phyloP scores from a whole-genome alignment of 2,113 vertebrate genomes.

The Conger conger region DNA sequence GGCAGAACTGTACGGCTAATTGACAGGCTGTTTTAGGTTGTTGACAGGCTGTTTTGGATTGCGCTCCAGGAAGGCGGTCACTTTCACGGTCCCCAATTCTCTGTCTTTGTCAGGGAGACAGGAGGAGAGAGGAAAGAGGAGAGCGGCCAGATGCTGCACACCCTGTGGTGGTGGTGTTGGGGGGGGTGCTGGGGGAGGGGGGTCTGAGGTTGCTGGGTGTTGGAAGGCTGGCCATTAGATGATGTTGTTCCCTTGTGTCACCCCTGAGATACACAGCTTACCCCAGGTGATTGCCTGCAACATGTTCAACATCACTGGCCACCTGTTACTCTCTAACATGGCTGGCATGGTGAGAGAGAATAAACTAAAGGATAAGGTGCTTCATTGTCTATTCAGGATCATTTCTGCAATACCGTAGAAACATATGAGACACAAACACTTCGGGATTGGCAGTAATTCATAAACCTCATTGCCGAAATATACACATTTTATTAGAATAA shows the following conservation, averaged over 20 bases:
- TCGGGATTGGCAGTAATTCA: too few relatives aligned
- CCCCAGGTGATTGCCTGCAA: slow-evolving; percentile 22
- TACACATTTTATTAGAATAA: too few relatives aligned
- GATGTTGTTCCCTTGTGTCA: slow-evolving; percentile 49
- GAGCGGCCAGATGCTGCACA: slow-evolving; percentile 44
- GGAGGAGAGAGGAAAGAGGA: slow-evolving; percentile 19
- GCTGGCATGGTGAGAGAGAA: neutral
- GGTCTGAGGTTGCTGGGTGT: neutral
- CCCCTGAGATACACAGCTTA: slow-evolving; percentile 30
- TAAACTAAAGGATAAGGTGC: too few relatives aligned
- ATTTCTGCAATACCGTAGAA: too few relatives aligned
- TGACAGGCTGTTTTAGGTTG: slow-evolving; percentile 65
- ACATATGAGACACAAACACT: too few relatives aligned
- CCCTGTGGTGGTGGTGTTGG: slow-evolving; percentile 36
- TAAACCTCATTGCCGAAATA: too few relatives aligned
- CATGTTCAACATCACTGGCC: slow-evolving; percentile 27
- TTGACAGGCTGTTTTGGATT: slow-evolving; percentile 67
- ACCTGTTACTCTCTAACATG: slow-evolving; percentile 41
- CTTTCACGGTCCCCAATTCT: slow-evolving; percentile 68
- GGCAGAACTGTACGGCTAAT: slow-evolving; percentile 65
- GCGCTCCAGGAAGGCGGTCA: slow-evolving; percentile 64
- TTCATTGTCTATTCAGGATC: too few relatives aligned
- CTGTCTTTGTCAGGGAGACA: slow-evolving; percentile 45
- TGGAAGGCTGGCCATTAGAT: slow-evolving; percentile 9
- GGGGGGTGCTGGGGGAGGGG: neutral